Evolutionary conservation across 2,113 vertebrate genomes (phyloP).

Genomic region (Eira barbara): DNA sequence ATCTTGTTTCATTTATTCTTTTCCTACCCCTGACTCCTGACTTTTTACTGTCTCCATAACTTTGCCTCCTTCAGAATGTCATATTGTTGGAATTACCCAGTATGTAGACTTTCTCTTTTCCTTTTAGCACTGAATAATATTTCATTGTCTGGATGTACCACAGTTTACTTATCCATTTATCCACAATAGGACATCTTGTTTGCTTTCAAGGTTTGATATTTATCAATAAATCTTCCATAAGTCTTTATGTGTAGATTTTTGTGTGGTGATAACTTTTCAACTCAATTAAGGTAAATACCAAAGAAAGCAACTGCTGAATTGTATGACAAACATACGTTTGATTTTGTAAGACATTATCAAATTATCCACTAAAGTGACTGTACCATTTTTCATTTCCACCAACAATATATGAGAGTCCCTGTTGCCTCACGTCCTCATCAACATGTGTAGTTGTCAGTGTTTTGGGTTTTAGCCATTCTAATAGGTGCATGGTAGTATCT

Average conservation of each 20-base stretch:
- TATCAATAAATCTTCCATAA: not conserved
- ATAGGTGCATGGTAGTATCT: not conserved
- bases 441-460: not conserved
- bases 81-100: not conserved
- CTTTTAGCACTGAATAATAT: not conserved
- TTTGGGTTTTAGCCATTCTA: not conserved
- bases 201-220: not conserved
- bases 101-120: not conserved
- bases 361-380: not conserved
- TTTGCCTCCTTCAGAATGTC: not conserved
- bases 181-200: not conserved
- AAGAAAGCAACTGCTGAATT: not conserved
- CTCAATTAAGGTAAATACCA: not conserved
- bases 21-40: not conserved
- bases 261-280: not conserved
- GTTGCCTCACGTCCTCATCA: not conserved
- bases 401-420: not conserved
- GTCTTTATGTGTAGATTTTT: not conserved
- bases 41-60: not conserved
- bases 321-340: not conserved
- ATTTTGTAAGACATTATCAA: not conserved
- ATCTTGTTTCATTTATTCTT: too few species aligned
- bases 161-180: not conserved
- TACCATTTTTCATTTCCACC: not conserved
- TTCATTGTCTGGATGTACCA: not conserved